Evolutionary conservation across 2,113 vertebrate genomes (phyloP).

Genomic region (Anser brachyrhynchus): DNA sequence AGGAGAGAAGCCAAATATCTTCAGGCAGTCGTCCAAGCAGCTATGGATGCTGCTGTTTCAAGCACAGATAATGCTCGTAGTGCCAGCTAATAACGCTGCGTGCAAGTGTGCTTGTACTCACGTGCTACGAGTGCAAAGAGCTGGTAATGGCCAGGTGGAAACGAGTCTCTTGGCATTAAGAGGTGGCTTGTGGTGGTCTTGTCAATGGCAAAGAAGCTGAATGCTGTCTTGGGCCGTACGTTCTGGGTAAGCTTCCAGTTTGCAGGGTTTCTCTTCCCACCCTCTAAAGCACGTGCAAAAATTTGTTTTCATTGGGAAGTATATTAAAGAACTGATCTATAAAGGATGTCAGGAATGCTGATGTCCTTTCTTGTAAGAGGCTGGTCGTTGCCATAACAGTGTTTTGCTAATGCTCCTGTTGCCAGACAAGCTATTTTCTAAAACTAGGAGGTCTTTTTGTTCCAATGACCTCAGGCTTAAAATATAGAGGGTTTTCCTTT

Average conservation of each 20-base stretch:
- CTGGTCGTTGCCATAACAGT: fast-evolving
- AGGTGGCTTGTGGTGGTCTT: neutral
- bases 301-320: neutral
- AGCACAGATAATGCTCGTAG: fast-evolving
- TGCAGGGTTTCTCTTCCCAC: neutral
- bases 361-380: neutral
- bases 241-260: neutral
- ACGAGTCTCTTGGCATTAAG: fast-evolving
- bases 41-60: neutral
- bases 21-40: neutral
- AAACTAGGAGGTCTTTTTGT: neutral
- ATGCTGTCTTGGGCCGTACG: fast-evolving
- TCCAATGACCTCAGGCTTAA: neutral
- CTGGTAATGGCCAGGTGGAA: neutral
- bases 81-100: neutral
- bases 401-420: neutral
- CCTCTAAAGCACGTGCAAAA: fast-evolving
- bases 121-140: fast-evolving
- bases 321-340: neutral
- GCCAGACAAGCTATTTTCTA: neutral
- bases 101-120: fast-evolving
- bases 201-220: neutral
- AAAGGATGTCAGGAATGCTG: neutral
- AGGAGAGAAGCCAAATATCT: neutral
- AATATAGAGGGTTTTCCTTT: conserved; percentile 16